Conservation (phyloP, 2,113 vertebrate species). For the Cepphus grylle region DNA sequence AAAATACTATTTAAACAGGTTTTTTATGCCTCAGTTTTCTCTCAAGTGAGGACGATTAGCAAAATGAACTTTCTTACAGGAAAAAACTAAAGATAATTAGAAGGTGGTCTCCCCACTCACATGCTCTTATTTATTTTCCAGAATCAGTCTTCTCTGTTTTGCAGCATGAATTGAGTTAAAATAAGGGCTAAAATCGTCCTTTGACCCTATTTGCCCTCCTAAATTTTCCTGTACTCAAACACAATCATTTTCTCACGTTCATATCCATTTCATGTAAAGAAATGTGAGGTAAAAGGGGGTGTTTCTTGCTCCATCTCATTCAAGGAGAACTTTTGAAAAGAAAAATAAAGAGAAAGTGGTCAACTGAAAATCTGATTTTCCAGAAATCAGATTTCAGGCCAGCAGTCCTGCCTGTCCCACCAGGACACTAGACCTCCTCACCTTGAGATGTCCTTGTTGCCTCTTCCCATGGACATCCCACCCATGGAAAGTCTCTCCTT, state of each 20-base stretch:
- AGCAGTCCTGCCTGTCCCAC: background rate
- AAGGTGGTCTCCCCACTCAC: background rate
- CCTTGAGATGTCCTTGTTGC: background rate
- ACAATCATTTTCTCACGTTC: background rate
- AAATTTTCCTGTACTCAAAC: background rate
- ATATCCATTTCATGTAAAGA: background rate
- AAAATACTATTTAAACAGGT: background rate
- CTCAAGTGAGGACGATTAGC: background rate
- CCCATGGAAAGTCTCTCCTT: background rate
- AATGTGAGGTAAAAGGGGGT: background rate
- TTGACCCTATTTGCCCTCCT: background rate
- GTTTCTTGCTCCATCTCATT: background rate
- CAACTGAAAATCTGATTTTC: background rate
- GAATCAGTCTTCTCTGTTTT: background rate
- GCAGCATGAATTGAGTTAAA: background rate
- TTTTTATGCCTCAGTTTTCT: background rate
- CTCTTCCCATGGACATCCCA: background rate
- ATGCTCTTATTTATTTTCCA: background rate
- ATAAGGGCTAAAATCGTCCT: background rate
- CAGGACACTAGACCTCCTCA: background rate
- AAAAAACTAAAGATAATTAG: background rate
- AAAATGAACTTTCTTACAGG: background rate
- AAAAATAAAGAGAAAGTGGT: background rate
- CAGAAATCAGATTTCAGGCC: background rate
- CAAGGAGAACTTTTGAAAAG: background rate